phyloP scores from a whole-genome alignment of 2,113 vertebrate genomes.

The Beaufortia kweichowensis region DNA sequence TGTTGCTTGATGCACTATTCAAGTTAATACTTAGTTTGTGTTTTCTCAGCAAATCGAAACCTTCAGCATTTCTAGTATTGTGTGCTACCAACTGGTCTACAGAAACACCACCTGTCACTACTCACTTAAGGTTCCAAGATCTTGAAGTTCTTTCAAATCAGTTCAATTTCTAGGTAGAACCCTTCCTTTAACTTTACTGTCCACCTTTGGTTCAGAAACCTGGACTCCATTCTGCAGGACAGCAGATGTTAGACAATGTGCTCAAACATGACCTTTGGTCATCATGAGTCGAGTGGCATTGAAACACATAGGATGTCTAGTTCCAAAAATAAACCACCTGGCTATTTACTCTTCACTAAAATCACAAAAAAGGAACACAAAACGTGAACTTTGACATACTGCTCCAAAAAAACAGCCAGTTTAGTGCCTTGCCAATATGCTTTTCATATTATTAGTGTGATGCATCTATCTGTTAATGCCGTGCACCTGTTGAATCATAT shows the following conservation, averaged over 20 bases:
- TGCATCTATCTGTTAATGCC: neutral
- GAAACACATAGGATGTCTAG: constrained; percentile 14
- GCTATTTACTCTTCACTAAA: constrained; percentile 43
- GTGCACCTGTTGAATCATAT: neutral
- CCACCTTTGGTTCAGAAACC: constrained; percentile 1
- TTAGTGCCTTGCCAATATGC: neutral
- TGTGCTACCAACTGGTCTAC: neutral
- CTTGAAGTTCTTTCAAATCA: neutral
- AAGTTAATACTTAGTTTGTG: neutral
- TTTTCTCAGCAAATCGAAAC: too few species aligned
- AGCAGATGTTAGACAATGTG: constrained; percentile 27
- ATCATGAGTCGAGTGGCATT: constrained; percentile 3
- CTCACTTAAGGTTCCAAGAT: neutral
- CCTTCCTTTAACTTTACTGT: neutral
- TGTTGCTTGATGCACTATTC: neutral
- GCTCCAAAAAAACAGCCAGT: neutral
- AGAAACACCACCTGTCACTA: neutral
- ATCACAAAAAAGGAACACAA: constrained; percentile 35
- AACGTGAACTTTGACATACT: constrained; percentile 51
- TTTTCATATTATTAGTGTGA: neutral
- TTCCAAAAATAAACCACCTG: constrained; percentile 56
- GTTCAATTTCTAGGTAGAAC: neutral
- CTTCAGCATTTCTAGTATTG: too few species aligned
- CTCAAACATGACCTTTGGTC: constrained; percentile 35
- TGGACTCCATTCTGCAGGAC: neutral